Evolutionary conservation across 37 sponge, comb jelly and placozoan genomes (phyloP).

Genomic region (Hormiphora californensis): DNA sequence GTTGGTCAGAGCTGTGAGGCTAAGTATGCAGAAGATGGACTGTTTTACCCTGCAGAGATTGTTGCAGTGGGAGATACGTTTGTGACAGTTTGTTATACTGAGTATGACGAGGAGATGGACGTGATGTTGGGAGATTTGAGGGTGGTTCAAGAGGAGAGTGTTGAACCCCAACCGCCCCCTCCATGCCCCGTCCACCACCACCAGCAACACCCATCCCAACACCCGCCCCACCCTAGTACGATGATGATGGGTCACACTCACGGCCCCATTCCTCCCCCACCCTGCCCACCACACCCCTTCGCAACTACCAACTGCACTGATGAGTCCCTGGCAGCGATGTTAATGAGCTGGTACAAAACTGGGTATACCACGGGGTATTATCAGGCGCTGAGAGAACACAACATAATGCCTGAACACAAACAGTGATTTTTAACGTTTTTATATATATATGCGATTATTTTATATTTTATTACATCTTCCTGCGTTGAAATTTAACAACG

Average conservation of each 20-base stretch:
- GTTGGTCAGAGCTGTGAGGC: slow-evolving; percentile 43
- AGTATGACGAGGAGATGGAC: slow-evolving; percentile 11
- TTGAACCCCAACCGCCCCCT: background rate
- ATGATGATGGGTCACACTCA: background rate
- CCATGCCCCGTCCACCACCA: slow-evolving; percentile 2
- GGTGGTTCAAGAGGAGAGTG: background rate
- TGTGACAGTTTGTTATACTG: slow-evolving; percentile 38
- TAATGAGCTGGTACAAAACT: slow-evolving; percentile 49
- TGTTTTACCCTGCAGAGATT: slow-evolving; percentile 40
- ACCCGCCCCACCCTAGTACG: background rate
- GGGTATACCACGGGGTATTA: slow-evolving; percentile 48
- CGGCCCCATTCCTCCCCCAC: slow-evolving; percentile 34
- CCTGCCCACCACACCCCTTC: slow-evolving; percentile 43
- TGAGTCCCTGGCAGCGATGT: slow-evolving; percentile 46
- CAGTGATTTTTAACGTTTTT: background rate
- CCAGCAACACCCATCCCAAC: slow-evolving; percentile 17
- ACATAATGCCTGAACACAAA: background rate
- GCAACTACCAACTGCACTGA: background rate
- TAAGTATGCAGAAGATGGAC: slow-evolving; percentile 14
- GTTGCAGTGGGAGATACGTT: slow-evolving; percentile 16
- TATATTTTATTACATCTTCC: background rate
- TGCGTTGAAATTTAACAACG: background rate
- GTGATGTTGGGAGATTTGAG: background rate
- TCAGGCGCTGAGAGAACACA: slow-evolving; percentile 40
- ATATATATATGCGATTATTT: background rate